Evolutionary conservation across 2,888 invertebrate genomes (phyloP).

Genomic region (Phortica okadai): DNA sequence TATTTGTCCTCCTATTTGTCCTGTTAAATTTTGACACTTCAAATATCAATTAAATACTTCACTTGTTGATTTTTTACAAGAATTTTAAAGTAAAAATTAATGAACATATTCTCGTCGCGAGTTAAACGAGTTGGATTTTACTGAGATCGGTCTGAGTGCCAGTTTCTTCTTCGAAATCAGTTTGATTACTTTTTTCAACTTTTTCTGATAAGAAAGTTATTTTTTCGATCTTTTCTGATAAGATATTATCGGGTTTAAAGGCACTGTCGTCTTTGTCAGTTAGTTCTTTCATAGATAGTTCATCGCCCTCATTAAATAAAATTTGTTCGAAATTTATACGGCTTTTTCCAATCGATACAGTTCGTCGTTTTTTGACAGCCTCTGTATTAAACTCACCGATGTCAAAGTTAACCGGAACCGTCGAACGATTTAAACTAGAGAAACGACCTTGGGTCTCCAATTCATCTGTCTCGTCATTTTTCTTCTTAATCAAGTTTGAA

Average conservation of each 20-base stretch:
- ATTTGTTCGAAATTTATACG: background rate
- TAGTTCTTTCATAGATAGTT: too few species aligned
- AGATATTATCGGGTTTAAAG: too few species aligned
- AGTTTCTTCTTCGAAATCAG: constrained; percentile 17
- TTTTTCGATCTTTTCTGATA: background rate
- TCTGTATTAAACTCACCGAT: background rate
- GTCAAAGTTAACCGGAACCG: background rate
- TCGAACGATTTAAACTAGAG: background rate
- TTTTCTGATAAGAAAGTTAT: too few species aligned
- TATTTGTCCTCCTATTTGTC: too few species aligned
- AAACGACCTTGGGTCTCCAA: background rate
- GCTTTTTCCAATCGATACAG: background rate
- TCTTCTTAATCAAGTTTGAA: constrained; percentile 52
- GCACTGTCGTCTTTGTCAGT: too few species aligned
- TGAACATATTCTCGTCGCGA: too few species aligned
- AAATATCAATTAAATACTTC: too few species aligned
- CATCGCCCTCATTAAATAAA: background rate
- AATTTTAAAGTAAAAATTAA: too few species aligned
- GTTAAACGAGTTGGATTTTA: background rate
- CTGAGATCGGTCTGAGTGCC: constrained; percentile 7
- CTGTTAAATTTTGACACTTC: too few species aligned
- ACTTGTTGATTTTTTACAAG: too few species aligned
- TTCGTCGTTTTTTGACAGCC: background rate
- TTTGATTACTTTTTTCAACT: constrained; percentile 9
- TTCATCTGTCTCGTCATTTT: constrained; percentile 26